Percentiles rank a stretch among this genome's conserved stretches.
Evolutionary conservation across 2,113 vertebrate species (phyloP).

Genomic region (Crypturellus undulatus): DNA sequence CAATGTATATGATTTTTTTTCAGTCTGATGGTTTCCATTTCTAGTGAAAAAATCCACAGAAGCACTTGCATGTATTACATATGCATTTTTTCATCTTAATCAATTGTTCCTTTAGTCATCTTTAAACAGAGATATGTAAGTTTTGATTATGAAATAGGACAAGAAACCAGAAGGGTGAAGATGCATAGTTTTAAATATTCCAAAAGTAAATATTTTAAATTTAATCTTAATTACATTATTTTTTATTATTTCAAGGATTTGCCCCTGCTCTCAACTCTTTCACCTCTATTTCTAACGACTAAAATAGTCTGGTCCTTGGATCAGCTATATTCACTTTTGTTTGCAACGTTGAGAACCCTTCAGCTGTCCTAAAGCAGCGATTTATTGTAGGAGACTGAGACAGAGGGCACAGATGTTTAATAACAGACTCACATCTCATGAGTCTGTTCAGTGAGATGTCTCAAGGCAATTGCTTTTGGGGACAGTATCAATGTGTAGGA

Average conservation of each 20-base stretch:
- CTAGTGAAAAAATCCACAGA: neutral
- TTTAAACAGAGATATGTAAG: constrained; percentile 8
- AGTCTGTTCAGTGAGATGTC: neutral
- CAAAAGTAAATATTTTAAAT: neutral
- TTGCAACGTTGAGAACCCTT: fast-evolving
- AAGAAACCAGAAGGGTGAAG: neutral
- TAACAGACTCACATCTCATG: neutral
- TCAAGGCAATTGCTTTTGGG: neutral
- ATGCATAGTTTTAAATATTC: constrained; percentile 9
- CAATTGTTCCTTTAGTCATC: neutral
- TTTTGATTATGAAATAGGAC: neutral
- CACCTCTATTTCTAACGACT: neutral
- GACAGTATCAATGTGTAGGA: neutral
- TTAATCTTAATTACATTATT: neutral
- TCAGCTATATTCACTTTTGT: neutral
- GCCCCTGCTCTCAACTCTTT: neutral
- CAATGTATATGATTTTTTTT: neutral
- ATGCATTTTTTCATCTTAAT: neutral
- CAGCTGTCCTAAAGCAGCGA: neutral
- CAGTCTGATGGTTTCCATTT: neutral
- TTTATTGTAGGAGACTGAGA: neutral
- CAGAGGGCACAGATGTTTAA: neutral
- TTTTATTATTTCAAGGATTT: neutral
- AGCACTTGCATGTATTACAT: neutral
- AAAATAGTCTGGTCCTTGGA: neutral